Percentiles rank a stretch among this genome's conserved stretches.
These are phyloP conservation scores for Brachyhypopomus occidentalis DNA, from an alignment of 2,113 vertebrate species.

Conservation along the genomic window DNA sequence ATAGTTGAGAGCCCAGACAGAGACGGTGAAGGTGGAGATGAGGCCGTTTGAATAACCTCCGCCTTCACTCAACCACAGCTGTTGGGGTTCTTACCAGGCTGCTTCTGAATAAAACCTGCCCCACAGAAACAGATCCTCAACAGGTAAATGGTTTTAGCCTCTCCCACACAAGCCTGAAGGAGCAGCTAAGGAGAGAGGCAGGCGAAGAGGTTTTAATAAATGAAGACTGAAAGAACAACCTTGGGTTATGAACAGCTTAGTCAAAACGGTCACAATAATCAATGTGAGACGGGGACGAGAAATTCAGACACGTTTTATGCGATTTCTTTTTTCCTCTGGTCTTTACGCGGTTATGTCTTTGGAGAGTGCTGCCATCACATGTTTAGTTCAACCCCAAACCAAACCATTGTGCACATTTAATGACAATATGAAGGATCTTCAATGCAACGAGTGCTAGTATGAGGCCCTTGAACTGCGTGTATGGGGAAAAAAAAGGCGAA, in stretches of 20 bases:
- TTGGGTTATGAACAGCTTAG: background rate
- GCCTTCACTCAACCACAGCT: too few relatives aligned
- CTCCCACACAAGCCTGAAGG: too few relatives aligned
- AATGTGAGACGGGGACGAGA: background rate
- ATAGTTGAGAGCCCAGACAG: too few relatives aligned
- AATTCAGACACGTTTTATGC: background rate
- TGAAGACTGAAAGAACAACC: background rate
- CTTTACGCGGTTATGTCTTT: background rate
- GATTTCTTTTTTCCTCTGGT: background rate
- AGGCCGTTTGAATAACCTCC: too few relatives aligned
- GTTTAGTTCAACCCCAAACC: background rate
- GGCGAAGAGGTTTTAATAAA: background rate
- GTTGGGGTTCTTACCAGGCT: too few relatives aligned
- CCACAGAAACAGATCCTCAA: too few relatives aligned
- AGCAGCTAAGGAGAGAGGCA: background rate
- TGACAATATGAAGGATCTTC: background rate
- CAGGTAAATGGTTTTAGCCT: too few relatives aligned
- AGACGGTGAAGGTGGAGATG: too few relatives aligned
- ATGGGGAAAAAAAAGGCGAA: background rate
- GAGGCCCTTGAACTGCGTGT: background rate
- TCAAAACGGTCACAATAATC: background rate
- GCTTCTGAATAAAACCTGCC: too few relatives aligned
- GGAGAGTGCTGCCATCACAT: background rate
- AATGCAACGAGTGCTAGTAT: background rate
- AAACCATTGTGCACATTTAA: background rate